Evolutionary conservation across 2,113 vertebrate genomes (phyloP).

Genomic region (Elaphurus davidianus): DNA sequence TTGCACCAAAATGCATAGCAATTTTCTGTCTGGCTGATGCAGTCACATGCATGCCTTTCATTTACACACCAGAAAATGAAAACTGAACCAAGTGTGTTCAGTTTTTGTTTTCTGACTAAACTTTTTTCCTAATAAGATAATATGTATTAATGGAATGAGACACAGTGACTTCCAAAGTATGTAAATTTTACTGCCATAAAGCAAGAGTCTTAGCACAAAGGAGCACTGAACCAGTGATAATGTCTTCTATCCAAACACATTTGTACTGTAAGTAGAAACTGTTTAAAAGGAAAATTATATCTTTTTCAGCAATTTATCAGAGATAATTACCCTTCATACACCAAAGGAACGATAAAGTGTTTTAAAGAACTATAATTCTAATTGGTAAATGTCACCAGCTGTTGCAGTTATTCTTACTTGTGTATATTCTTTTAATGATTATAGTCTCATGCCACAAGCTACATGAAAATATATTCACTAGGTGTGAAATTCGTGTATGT

Average conservation of each 20-base stretch:
- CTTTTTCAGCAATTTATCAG: constrained; percentile 82
- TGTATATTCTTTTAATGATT: constrained; percentile 87
- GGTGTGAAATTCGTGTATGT: constrained; percentile 92
- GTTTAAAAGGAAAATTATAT: constrained; percentile 84
- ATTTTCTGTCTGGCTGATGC: not conserved
- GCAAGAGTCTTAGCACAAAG: constrained; percentile 16
- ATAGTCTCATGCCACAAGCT: constrained; percentile 82
- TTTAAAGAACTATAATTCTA: constrained; percentile 87
- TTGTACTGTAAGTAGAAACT: constrained; percentile 74
- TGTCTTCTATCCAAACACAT: constrained; percentile 72
- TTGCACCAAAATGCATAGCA: not conserved
- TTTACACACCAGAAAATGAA: not conserved
- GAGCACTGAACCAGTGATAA: constrained; percentile 48
- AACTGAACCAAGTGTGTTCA: not conserved
- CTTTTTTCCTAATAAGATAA: constrained; percentile 12
- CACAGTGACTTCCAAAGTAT: constrained; percentile 58
- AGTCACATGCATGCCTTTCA: not conserved
- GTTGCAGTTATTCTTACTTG: constrained; percentile 85
- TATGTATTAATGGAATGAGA: constrained; percentile 38
- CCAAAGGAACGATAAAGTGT: constrained; percentile 81
- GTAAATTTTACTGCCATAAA: constrained; percentile 51
- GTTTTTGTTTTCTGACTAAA: not conserved
- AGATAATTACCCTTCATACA: constrained; percentile 83
- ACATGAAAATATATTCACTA: constrained; percentile 88
- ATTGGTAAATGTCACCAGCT: constrained; percentile 91